Base-by-base conservation (phyloP, 2,888 invertebrate species). In the Geotrupes spiniger region DNA sequence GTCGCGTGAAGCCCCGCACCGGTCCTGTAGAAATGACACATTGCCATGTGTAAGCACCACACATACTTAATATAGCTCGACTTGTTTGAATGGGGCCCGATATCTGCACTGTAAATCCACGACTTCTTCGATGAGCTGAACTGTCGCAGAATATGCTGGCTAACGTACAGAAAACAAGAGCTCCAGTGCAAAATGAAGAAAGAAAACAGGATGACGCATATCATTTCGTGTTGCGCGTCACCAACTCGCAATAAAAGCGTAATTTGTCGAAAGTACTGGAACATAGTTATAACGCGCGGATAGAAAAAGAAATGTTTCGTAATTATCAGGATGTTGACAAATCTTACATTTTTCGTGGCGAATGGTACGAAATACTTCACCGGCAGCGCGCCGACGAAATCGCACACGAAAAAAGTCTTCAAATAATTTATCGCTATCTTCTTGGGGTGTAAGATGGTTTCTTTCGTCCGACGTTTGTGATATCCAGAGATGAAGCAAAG, bases 401-500 rank as follows among this genome's bases (percentile, higher is more conserved):
- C 60, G 4, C 52, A 43, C 5, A 55, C 26, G 28, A 59, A 60
- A 36, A 57, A 59, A 2, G 49, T 52, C 21, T 31, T 42, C 0
- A 56, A 4, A 29, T 59, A 59, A 10, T 50, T 28, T 4, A 40
- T 26, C 1, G 53, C 51, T n/a, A 58, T 58, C 28, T 14, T 14
- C 37, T 36, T 45, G 0, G 51, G 53, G 9, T 54, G 48, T 27
- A 61, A 33, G 10, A 54, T 42, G 12, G 58, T 52, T 50, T 58
- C 53, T 15, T 54, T 59, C 4, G 59, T 59, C 17, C 55, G 46
- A 15, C 14, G 17, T 10, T 57, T 44, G 29, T 44, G 40, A 41
- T 57, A 66, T 15, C 72, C 73, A 2, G 70, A 70, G 2, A 71
- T 49, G 39, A 69, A 72, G 52, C 65, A 68, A 9, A 71, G 42